Evolutionary conservation across 2,888 invertebrate genomes (phyloP), one percentile per base, ranked within the genome.

Genomic region (Drosophila silvestris): DNA sequence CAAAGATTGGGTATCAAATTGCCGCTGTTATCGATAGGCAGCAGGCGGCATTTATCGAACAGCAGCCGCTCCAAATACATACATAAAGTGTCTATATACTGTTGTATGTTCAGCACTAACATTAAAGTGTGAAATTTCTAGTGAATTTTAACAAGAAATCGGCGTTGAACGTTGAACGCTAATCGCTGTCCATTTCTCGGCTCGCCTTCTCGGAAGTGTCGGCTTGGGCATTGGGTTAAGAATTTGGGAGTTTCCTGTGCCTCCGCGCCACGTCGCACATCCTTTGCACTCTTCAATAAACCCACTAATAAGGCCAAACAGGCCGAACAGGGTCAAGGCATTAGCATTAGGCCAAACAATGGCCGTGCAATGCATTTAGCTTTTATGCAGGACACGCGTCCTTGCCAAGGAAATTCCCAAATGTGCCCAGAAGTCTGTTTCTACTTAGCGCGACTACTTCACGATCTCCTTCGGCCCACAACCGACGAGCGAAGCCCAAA

Each of bases 51-150:
- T 50, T 63, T 66, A 79, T 78, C 78, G 78, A 71, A 62, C 47
- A 37, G 74, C 71, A 70, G 67, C 63, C 64, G 64, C 37, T 44
- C 37, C 44, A 58, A 44, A 58, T 32, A 12, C 30, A 58, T 10
- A 44, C 30, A 39, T n/a, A 16, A 41, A 28, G 39, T 41, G n/a
- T n/a, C 7, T 39, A 19, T 41, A 14, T 16, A 3, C 22, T 10
- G 3, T 6, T 19, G 22, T 32, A 5, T n/a, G 12, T 32, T 16
- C 41, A 16, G 52, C 57, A 61, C 83, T 83, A 76, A 61, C 85
- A 83, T 70, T 70, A 77, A 89, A 81, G 89, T 89, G 89, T 89
- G 89, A 89, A 88, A 85, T 89, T 89, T 89, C 89, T 72, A 80
- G 56, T 69, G 88, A 89, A 89, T 86, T 86, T 85, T 85, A 81